These are phyloP conservation scores for Drosophila pseudotalamancana DNA, from an alignment of 2,888 invertebrate species.

Conservation along the genomic window DNA sequence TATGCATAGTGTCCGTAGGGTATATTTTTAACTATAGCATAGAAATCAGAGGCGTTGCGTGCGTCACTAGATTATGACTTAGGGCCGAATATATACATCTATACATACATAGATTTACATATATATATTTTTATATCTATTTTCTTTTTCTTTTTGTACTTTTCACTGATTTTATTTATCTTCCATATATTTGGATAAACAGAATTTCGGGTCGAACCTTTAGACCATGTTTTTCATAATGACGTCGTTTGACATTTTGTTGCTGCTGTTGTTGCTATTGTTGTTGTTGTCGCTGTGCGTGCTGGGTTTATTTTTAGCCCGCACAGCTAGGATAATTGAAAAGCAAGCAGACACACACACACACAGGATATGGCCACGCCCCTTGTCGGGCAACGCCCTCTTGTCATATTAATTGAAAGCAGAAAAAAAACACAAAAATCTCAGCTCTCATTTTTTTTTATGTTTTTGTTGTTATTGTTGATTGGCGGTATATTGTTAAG, in stretches of 20 bases:
- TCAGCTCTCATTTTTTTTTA: constrained; percentile 4
- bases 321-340: constrained; percentile 72
- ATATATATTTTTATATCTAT: no score
- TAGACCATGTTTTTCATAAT: constrained; percentile 58
- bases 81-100: constrained; percentile 26
- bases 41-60: constrained; percentile 52
- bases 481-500: constrained; percentile 16
- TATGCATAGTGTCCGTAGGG: constrained; percentile 13
- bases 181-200: constrained; percentile 53
- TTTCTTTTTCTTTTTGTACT: constrained; percentile 19
- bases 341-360: constrained; percentile 44
- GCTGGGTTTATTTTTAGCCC: constrained; percentile 65
- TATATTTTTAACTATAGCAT: constrained; percentile 40
- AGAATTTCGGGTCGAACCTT: constrained; percentile 32
- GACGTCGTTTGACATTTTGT: constrained; percentile 58
- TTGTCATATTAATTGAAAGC: constrained; percentile 47
- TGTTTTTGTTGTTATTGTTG: constrained; percentile 5
- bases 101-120: no score
- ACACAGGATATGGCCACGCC: constrained; percentile 13
- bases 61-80: constrained; percentile 78
- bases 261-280: constrained; percentile 4
- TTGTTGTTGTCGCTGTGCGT: constrained; percentile 13
- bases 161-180: constrained; percentile 59
- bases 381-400: constrained; percentile 25
- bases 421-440: constrained; percentile 30